Conservation (phyloP, 2,113 vertebrate species). For the Pomatorhinus ruficollis region DNA sequence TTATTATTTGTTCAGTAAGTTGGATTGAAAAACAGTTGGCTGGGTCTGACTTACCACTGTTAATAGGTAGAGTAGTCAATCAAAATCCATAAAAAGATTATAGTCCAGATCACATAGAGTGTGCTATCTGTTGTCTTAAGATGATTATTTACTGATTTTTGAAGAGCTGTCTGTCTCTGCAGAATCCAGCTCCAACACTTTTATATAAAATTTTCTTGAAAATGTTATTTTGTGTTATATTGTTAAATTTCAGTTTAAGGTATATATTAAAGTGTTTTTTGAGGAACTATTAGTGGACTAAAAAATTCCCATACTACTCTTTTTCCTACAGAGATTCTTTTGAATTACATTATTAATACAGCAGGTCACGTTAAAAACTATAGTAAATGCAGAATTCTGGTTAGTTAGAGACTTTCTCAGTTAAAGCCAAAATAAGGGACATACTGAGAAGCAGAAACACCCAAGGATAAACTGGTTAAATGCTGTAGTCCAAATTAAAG, state of each 20-base stretch:
- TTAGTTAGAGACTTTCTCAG: background rate
- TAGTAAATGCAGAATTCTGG: background rate
- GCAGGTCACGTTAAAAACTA: background rate
- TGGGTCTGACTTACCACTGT: background rate
- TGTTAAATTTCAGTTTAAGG: background rate
- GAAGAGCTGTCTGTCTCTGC: background rate
- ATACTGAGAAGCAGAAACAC: background rate
- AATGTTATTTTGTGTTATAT: background rate
- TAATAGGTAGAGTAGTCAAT: background rate
- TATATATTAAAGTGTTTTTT: background rate
- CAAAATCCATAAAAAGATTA: background rate
- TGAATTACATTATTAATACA: background rate
- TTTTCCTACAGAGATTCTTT: background rate
- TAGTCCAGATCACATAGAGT: background rate
- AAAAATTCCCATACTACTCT: background rate
- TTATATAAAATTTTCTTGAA: background rate
- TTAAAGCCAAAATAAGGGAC: background rate
- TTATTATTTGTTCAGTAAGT: background rate
- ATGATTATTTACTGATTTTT: background rate
- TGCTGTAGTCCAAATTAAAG: background rate
- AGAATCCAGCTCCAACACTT: background rate
- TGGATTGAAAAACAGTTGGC: background rate
- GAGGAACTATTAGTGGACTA: background rate
- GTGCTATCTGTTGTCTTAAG: background rate
- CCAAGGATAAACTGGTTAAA: background rate